phyloP scores from a whole-genome alignment of 2,113 vertebrate species.

The Asarcornis scutulata region DNA sequence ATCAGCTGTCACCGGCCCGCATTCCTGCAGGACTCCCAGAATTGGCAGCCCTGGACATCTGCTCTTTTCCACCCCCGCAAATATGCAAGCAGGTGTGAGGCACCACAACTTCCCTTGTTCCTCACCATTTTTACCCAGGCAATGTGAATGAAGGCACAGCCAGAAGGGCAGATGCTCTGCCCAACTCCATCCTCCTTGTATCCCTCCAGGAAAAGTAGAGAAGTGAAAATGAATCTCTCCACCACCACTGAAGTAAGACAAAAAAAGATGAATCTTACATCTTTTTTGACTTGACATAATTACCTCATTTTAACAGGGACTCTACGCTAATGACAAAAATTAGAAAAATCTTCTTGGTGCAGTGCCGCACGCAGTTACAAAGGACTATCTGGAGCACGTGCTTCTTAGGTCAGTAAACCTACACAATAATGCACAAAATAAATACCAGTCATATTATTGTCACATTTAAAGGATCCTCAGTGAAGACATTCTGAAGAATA shows the following conservation, averaged over 20 bases:
- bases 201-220: fast-evolving
- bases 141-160: not conserved
- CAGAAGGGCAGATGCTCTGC: not conserved
- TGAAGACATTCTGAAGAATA: not conserved
- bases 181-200: not conserved
- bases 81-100: conserved; percentile 71
- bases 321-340: not conserved
- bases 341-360: not conserved
- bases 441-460: not conserved
- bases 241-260: fast-evolving
- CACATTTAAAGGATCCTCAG: not conserved
- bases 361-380: not conserved
- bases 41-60: conserved; percentile 60
- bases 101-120: conserved; percentile 15
- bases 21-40: conserved; percentile 49
- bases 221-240: not conserved
- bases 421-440: not conserved
- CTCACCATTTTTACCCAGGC: not conserved
- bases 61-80: conserved; percentile 68
- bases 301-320: not conserved
- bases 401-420: not conserved
- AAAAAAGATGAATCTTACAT: not conserved
- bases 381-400: not conserved
- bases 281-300: not conserved
- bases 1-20: conserved; percentile 60